phyloP scores from a whole-genome alignment of 2,888 invertebrate genomes.

The Pterostichus madidus region DNA sequence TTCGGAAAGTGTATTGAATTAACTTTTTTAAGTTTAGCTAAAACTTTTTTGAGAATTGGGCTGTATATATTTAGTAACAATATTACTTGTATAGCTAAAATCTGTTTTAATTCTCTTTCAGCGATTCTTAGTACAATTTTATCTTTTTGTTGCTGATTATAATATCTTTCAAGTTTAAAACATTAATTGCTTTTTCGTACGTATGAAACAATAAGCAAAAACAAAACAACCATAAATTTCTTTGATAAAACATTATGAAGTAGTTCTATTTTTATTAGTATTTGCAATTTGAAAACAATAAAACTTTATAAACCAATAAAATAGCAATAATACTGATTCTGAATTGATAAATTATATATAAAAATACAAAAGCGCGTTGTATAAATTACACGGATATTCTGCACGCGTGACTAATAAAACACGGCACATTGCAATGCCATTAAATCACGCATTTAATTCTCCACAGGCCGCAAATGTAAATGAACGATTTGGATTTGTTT shows the following conservation, averaged over 20 bases:
- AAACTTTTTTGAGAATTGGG: too few relatives aligned
- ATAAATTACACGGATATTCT: slow-evolving; percentile 7
- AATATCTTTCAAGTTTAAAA: neutral
- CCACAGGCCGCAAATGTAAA: slow-evolving; percentile 22
- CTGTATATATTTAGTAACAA: too few relatives aligned
- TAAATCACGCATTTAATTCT: slow-evolving; percentile 24
- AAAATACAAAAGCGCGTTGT: slow-evolving; percentile 6
- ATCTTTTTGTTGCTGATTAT: too few relatives aligned
- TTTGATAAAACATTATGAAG: neutral
- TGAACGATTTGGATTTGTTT: slow-evolving; percentile 34
- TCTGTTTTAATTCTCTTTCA: too few relatives aligned
- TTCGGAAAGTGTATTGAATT: too few relatives aligned
- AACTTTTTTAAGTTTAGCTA: too few relatives aligned
- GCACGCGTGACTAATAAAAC: slow-evolving; percentile 38
- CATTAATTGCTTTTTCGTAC: neutral
- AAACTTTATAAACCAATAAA: slow-evolving; percentile 13
- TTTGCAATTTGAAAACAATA: slow-evolving; percentile 1
- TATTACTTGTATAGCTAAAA: too few relatives aligned
- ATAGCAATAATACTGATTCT: slow-evolving; percentile 19
- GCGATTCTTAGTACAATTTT: too few relatives aligned
- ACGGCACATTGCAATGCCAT: slow-evolving; percentile 1
- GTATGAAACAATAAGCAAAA: neutral
- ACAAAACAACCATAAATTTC: neutral
- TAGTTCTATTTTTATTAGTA: neutral
- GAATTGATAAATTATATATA: neutral